Conservation (phyloP, 2,888 invertebrate genomes). For the Bruchidius siliquastri region DNA sequence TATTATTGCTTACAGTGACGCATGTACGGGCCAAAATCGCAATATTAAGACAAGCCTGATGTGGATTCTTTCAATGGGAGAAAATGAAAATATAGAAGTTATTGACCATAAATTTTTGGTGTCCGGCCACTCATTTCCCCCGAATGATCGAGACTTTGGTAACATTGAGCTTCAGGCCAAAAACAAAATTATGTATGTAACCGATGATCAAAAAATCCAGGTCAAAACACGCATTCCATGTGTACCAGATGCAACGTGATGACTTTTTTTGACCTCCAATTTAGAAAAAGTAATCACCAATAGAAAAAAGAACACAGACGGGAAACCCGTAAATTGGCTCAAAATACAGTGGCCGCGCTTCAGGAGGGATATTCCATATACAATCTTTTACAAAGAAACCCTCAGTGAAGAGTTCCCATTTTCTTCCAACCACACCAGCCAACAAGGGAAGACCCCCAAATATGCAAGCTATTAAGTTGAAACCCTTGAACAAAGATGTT, state of each 20-base stretch:
- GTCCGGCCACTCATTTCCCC: background rate
- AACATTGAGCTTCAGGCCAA: slow-evolving; percentile 1
- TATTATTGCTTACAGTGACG: slow-evolving; percentile 4
- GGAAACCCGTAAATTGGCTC: slow-evolving; percentile 4
- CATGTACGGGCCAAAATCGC: slow-evolving; percentile 5
- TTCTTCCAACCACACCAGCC: too few species aligned
- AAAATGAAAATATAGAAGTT: background rate
- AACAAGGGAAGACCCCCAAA: too few species aligned
- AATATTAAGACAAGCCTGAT: slow-evolving; percentile 6
- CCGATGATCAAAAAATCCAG: slow-evolving; percentile 3
- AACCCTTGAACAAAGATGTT: too few species aligned
- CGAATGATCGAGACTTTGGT: background rate
- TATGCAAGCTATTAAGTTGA: too few species aligned
- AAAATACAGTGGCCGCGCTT: slow-evolving; percentile 2
- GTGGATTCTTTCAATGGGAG: slow-evolving; percentile 1
- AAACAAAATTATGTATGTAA: slow-evolving; percentile 2
- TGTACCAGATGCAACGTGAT: slow-evolving; percentile 5
- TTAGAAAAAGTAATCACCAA: slow-evolving; percentile 5
- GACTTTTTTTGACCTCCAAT: slow-evolving; percentile 4
- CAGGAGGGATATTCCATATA: background rate
- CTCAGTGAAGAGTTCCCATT: too few species aligned
- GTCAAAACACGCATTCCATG: slow-evolving; percentile 3
- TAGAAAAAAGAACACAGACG: slow-evolving; percentile 5
- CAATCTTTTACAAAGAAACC: too few species aligned
- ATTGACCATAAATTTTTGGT: slow-evolving; percentile 1